Evolutionary conservation across 2,113 vertebrate species (phyloP), one percentile per base, ranked within the genome.

Genomic region (Caloenas nicobarica): DNA sequence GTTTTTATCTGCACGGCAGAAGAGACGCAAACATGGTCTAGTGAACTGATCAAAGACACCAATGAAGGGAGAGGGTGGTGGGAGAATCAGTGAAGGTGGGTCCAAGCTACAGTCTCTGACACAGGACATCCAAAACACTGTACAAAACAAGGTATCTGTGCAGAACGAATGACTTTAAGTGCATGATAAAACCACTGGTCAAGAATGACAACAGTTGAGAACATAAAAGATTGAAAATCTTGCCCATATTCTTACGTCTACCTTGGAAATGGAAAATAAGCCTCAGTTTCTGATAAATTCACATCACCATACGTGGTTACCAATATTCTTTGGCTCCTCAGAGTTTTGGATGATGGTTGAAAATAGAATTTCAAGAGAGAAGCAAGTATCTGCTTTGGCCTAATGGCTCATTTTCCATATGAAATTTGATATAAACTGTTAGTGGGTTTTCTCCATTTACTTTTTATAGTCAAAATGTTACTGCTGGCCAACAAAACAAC

Each of bases 381-480:
- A 77, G 24, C 21, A 69, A 91, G 21, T 76, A 83, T 74, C 88
- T 94, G 71, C 56, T 86, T 92, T 71, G 60, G 51, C 83, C 48
- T 93, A 92, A 74, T 68, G 16, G 16, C 33, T 91, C 78, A 10
- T 62, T 92, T 93, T 92, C 86, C 31, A 1, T 19, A 81, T 58
- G 82, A 91, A 95, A 81, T 78, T 51, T 33, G 28, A 94, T 86
- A 86, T 19, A 33, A 88, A 81, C 60, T 86, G 34, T 92, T 84
- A 78, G 38, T 78, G 40, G 7, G 36, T 88, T 90, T 93, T 78
- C 92, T 86, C 36, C 31, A 60, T 51, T 88, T 86, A 38, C 33
- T 91, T 92, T 90, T 89, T 51, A 51, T 31, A 81, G 72, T 79
- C 56, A 95, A 91, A 88, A 85, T 31, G 72, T 88, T 86, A 74